These are phyloP conservation scores for Gambusia yucatana DNA, from an alignment of 2,797 vertebrate species.

Conservation along the genomic window DNA sequence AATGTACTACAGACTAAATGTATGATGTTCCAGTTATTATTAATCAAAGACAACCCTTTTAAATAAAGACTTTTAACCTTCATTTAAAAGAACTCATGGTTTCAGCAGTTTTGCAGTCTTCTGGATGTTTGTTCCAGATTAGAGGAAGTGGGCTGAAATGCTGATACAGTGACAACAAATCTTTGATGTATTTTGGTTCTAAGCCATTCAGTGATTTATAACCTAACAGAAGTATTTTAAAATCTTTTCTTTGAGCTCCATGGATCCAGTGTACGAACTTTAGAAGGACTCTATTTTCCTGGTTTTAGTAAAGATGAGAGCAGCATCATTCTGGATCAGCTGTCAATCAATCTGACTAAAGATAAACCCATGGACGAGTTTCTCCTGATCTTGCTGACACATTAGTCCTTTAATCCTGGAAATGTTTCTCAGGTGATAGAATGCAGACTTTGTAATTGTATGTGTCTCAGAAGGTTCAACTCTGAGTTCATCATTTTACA, in stretches of 20 bases:
- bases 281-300: too few species aligned
- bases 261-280: too few species aligned
- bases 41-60: neutral
- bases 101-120: neutral
- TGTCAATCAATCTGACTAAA: too few species aligned
- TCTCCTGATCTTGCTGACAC: too few species aligned
- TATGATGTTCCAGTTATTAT: neutral
- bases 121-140: neutral
- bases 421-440: too few species aligned
- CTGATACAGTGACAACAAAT: neutral
- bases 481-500: neutral
- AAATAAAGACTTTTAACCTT: neutral
- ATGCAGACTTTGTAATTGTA: neutral
- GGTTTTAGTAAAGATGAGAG: too few species aligned
- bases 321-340: too few species aligned
- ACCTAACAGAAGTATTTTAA: too few species aligned
- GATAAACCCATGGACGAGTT: too few species aligned
- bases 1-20: neutral
- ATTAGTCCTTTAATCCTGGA: too few species aligned
- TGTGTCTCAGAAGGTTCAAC: neutral
- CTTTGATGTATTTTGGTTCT: neutral
- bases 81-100: neutral
- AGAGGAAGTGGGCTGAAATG: neutral
- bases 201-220: neutral
- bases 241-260: too few species aligned